A percentile compares a stretch with the other conserved stretches of the same genome.
phyloP scores from a whole-genome alignment of 2,888 invertebrate species.

The Xestia c-nigrum region DNA sequence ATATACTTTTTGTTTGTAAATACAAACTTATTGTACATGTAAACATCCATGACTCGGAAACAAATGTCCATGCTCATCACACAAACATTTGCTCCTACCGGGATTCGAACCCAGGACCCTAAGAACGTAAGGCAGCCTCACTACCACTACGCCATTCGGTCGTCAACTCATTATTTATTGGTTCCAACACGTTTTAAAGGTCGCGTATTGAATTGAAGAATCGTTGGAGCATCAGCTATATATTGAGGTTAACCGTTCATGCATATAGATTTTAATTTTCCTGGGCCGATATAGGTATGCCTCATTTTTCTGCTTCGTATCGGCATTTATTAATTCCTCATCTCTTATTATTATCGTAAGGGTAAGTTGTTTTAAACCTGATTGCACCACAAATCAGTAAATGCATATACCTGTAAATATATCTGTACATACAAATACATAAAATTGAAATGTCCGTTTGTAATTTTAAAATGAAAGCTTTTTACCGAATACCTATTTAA shows the following conservation, averaged over 20 bases:
- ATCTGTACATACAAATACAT: neutral
- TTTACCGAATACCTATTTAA: too few relatives aligned
- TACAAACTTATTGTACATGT: too few relatives aligned
- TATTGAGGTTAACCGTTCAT: conserved; percentile 8
- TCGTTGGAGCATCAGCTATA: neutral
- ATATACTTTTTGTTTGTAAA: too few relatives aligned
- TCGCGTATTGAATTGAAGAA: neutral
- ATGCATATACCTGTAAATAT: neutral
- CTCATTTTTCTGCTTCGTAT: neutral
- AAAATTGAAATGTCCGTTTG: too few relatives aligned
- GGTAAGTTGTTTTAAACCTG: neutral
- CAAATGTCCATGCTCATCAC: too few relatives aligned
- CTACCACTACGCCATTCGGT: too few relatives aligned
- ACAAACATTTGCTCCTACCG: too few relatives aligned
- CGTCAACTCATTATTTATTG: too few relatives aligned
- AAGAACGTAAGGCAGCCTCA: too few relatives aligned
- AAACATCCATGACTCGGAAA: too few relatives aligned
- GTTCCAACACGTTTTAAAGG: neutral
- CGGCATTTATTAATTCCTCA: neutral
- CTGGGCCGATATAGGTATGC: neutral
- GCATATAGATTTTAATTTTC: conserved; percentile 37
- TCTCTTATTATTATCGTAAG: neutral
- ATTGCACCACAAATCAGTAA: neutral
- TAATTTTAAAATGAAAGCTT: too few relatives aligned
- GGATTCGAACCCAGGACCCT: too few relatives aligned